These are phyloP conservation scores for Naja naja DNA, from an alignment of 2,113 vertebrate genomes.

Conservation along the genomic window DNA sequence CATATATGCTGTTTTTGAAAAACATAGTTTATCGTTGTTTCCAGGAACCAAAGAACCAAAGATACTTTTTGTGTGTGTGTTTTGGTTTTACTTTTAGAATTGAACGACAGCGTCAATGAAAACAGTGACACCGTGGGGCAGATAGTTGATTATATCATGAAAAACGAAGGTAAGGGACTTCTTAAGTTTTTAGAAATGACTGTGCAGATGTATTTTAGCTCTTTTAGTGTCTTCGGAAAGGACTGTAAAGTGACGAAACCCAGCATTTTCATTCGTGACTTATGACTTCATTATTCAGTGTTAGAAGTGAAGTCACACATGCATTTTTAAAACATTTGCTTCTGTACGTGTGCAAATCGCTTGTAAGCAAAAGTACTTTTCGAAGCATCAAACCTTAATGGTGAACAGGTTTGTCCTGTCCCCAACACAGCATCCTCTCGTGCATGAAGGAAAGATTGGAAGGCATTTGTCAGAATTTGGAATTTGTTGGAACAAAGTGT, in stretches of 20 bases:
- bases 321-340: background rate
- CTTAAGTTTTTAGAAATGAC: background rate
- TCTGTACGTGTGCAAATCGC: background rate
- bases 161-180: constrained; percentile 86
- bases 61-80: background rate
- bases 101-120: constrained; percentile 84
- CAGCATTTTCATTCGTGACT: background rate
- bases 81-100: constrained; percentile 71
- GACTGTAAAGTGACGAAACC: background rate
- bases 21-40: background rate
- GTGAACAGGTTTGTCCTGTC: background rate
- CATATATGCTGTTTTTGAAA: background rate
- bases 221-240: background rate
- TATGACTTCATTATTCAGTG: too few relatives aligned
- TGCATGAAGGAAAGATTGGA: background rate
- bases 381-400: background rate
- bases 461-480: background rate
- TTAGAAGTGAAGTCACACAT: background rate
- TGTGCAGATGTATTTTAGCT: background rate
- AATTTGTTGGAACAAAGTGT: background rate
- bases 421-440: background rate
- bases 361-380: background rate
- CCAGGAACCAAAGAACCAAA: constrained; percentile 5
- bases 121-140: constrained; percentile 92
- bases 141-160: constrained; percentile 95